Evolutionary conservation across 2,797 vertebrate species (phyloP), one percentile per base, ranked within the genome.

Genomic region (Helarctos malayanus): DNA sequence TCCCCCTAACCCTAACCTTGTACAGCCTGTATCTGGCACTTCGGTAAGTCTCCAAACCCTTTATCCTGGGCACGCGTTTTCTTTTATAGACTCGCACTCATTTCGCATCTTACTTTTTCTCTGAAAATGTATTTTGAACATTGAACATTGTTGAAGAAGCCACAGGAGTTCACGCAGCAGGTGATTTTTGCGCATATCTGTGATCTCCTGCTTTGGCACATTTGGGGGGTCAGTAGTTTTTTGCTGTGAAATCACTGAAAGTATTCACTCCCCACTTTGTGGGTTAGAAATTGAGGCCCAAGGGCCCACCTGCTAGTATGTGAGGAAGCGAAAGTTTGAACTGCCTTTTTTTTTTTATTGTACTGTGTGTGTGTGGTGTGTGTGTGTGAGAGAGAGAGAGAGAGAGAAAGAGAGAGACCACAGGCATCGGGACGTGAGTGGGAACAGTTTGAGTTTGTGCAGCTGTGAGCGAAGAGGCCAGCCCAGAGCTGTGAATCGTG

Each of bases 251-350:
- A 85, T 41, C 29, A 81, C 32, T 69, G 75, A 81, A 92, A 41
- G 29, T 83, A 32, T 52, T 35, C 18, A 45, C 76, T 69, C 61
- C n/a, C 14, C 23, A 63, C 78, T 92, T 52, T 41, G 38, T 35
- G 85, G 59, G 27, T 81, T 80, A 82, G 68, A 93, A 81, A 65
- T 14, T 13, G 91, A 94, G 81, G 32, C 57, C 49, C 71, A 68
- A 63, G 29, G 59, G n/a, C 23, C 59, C 76, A 63, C 45, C 52
- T 47, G 18, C 52, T 63, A 91, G n/a, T 91, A 41, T 92, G 25
- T 41, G 75, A 89, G 41, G 59, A 73, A 65, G 54, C 41, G 71
- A 63, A 68, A 54, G 85, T 68, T 57, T 35, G 85, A 92, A 81
- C 54, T 83, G 3, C 69, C 25, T n/a, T 71, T n/a, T 54, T n/a